Base-by-base conservation (phyloP, 1,140 invertebrate genomes). In the Panagrolaimus sp. region DNA sequence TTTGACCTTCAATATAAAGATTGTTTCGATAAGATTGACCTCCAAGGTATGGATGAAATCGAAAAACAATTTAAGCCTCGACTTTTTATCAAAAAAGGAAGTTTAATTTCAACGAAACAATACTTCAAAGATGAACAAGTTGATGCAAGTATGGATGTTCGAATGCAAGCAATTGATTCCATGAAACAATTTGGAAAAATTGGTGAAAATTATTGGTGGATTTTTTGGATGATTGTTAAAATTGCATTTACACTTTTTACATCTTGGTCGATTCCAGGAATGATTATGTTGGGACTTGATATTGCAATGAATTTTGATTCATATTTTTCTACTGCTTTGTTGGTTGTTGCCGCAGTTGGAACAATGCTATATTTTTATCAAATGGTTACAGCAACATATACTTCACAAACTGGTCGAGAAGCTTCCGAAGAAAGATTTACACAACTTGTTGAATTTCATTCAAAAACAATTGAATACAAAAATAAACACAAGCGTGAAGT, bases 161-260 rank as follows among this genome's bases (percentile, higher is more conserved):
- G 26, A 12, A 15, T 14, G n/a, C 48, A 52, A 12, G 48, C 48
- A 0, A 52, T 52, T 24, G 26, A 52, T 24, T 24, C 17, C 26
- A 52, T 52, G 7, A n/a, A 24, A 7, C 48, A 52, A 52, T n/a
- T 52, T 52, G 48, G 48, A 52, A 52, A 52, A 15, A 52, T 52
- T 8, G 48, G 48, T 7, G 48, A 52, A 7, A 52, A 52, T 14
- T 2, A 52, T 12, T 52, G n/a, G 15, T 52, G 48, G 48, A 52
- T 52, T 14, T 52, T 52, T 24, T 52, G 48, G 48, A 8, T 52
- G 48, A 24, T 52, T 8, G n/a, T 52, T 8, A 52, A 52, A 15
- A 52, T 52, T 52, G 48, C 14, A 21, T 52, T 52, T 12, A 24
- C 48, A 2, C n/a, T 52, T 52, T 52, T 52, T 24, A 52, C 26